These are phyloP conservation scores for Pterostichus madidus DNA, from an alignment of 2,888 invertebrate genomes.

Conservation along the genomic window DNA sequence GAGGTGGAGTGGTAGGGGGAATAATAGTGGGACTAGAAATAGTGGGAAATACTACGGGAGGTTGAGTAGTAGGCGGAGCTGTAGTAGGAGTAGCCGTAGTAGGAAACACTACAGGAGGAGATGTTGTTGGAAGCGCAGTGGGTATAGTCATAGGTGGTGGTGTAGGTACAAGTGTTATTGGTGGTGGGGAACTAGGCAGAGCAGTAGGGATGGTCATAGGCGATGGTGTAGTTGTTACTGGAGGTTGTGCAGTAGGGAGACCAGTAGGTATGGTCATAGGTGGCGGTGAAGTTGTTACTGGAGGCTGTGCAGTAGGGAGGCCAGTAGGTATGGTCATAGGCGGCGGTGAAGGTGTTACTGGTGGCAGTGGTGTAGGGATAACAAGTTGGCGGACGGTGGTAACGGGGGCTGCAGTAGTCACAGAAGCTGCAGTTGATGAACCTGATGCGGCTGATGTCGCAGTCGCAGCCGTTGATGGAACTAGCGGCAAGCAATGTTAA, in stretches of 20 bases:
- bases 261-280: not conserved
- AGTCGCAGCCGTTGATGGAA: slow-evolving; percentile 27
- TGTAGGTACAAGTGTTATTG: slow-evolving; percentile 8
- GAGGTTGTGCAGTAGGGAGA: slow-evolving; percentile 21
- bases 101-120: not conserved
- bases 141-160: slow-evolving; percentile 39
- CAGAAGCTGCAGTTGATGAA: slow-evolving; percentile 37
- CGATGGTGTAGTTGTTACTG: not conserved
- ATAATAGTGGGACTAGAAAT: too few species aligned
- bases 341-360: not conserved
- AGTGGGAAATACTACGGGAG: too few species aligned
- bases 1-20: too few species aligned
- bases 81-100: slow-evolving; percentile 14
- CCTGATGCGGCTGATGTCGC: slow-evolving; percentile 9
- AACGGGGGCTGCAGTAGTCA: slow-evolving; percentile 49
- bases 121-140: slow-evolving; percentile 7
- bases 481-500: slow-evolving; percentile 23
- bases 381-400: not conserved
- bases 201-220: not conserved
- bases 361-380: slow-evolving; percentile 37
- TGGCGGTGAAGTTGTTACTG: not conserved
- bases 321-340: not conserved
- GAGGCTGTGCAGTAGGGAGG: slow-evolving; percentile 19
- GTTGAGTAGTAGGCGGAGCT: slow-evolving; percentile 3
- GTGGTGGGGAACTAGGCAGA: slow-evolving; percentile 6